Percentiles rank a stretch among this genome's conserved stretches.
Conservation (phyloP, 2,888 invertebrate genomes). For the Drosophila histrio region DNA sequence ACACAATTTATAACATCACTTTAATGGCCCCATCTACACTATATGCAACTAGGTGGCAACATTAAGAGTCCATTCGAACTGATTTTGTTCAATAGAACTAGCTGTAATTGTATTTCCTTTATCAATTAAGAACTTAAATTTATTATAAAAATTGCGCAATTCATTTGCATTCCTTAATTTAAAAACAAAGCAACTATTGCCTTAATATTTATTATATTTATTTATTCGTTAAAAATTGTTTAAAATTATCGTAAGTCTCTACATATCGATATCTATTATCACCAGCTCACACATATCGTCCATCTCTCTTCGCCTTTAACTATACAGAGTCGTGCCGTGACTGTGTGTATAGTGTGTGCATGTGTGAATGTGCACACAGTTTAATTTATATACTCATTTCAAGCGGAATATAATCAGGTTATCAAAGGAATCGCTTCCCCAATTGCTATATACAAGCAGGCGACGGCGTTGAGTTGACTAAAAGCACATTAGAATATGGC, state of each 20-base stretch:
- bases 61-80: not conserved
- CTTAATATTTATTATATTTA: conserved; percentile 2
- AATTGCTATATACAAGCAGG: conserved; percentile 9
- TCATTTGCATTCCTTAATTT: not conserved
- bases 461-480: conserved; percentile 9
- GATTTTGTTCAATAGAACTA: not conserved
- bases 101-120: not conserved
- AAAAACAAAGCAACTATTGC: not conserved
- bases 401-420: conserved; percentile 7
- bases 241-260: conserved; percentile 20
- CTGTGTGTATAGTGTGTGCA: conserved; percentile 2
- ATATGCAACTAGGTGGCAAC: conserved; percentile 23
- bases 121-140: not conserved
- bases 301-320: conserved; percentile 39
- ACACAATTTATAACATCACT: conserved; percentile 21
- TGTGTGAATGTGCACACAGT: conserved; percentile 13
- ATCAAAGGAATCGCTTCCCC: conserved; percentile 2
- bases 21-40: not conserved
- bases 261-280: conserved; percentile 44
- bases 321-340: conserved; percentile 17
- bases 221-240: not conserved
- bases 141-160: not conserved
- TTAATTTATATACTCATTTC: conserved; percentile 36
- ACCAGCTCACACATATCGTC: conserved; percentile 17
- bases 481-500: conserved; percentile 31